Evolutionary conservation across 2,113 vertebrate species (phyloP), one percentile per base, ranked within the genome.

Genomic region (Albula goreensis): DNA sequence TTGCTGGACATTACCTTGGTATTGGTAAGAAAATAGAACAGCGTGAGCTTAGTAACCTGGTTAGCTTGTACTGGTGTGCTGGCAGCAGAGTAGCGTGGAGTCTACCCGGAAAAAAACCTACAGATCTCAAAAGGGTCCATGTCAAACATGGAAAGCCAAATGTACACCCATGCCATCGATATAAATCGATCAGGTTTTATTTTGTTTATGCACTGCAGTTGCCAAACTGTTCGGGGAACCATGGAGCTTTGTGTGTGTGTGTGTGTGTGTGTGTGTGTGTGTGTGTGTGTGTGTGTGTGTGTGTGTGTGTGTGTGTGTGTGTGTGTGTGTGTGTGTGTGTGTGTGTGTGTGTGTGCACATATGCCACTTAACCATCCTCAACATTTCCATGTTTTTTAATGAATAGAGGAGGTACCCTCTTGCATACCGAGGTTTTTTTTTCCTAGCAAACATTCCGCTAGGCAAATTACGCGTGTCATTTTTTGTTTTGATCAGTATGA

Each of bases 391-490:
- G 31, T 31, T 48, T 60, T 15, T 48, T 50, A 49, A 50, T 79
- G 78, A 79, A 22, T 12, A 56, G 6, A 56, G 53, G 53, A 56
- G 53, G 53, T 2, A 56, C 7, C 70, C 70, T 74, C 70, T 74
- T 74, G 4, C 7, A 2, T 74, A 74, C 70, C 5, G 31, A 74
- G 70, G 3, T 74, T 31, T 60, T n/a, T 74, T 50, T 19, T 22
- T 51, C 63, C 63, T 25, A 19, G 63, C 48, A 84, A 84, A 85
- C 53, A 41, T 79, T 78, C 50, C 77, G 3, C 31, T 22, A 17
- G 51, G 31, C 74, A 85, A 79, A 78, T 57, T 22, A 52, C 53
- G 84, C 51, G 52, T 85, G 84, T 80, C 84, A 79, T 60, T 60
- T 57, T 22, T 53, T 49, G 79, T 78, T 85, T 77, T 6, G 49